Base-by-base conservation (phyloP, 2,888 invertebrate species). In the Didymodactylos carnosus region DNA sequence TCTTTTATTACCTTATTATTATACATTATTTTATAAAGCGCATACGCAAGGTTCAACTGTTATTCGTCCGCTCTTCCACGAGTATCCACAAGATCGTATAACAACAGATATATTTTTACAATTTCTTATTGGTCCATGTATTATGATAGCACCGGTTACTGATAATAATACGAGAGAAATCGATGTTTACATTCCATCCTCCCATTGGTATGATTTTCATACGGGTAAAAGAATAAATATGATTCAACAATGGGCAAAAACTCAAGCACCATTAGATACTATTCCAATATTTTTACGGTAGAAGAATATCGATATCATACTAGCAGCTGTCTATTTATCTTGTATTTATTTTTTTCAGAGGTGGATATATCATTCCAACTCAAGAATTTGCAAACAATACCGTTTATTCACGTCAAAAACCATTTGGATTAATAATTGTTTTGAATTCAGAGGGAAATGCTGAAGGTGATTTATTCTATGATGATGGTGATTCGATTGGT, bases 41-140 rank as follows among this genome's bases (percentile, higher is more conserved):
- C 88, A 90, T 80, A 82, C 84, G 0, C 81, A 83, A 76, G 91
- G 91, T 0, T 87, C 88, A 49, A 90, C 91, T 0, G 91, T 92
- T 0, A 87, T 88, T 0, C 84, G 90, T 49, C 90, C 91, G 1
- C 81, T 92, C 77, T 90, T 90, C 84, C 89, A 90, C 79, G 90
- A 90, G 90, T 91, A 62, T 75, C 78, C 78, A 1, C 76, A 73
- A 3, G 80, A 81, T 73, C 40, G 53, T 0, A 73, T 39, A 13
- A 79, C 80, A 5, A 77, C 77, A 35, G 77, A 73, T 43, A 78
- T 81, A 39, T 80, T 80, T 75, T 75, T 74, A 40, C 80, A 81
- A 77, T 81, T 81, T 76, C 70, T 81, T 43, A 84, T 84, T 83
- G 84, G 84, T 11, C 76, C 80, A 35, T 81, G 80, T 16, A 76